A percentile compares a stretch with the other conserved stretches of the same genome.
These are phyloP conservation scores for Calliopum simillimum DNA, from an alignment of 2,888 invertebrate species.

Conservation along the genomic window DNA sequence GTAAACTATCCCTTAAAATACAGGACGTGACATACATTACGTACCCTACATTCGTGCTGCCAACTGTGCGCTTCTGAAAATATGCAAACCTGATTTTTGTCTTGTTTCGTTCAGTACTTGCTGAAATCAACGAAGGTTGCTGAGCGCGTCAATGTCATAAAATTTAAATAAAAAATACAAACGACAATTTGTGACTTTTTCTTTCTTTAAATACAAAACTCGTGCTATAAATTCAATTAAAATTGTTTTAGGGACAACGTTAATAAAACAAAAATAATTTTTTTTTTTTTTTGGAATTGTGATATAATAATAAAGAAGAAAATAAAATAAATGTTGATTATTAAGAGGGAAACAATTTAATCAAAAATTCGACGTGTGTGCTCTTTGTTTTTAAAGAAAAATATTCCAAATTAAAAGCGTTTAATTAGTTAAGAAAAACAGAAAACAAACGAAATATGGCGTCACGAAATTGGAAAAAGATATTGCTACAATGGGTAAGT, in stretches of 20 bases:
- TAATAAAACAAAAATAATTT: constrained; percentile 33
- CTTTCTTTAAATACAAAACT: constrained; percentile 34
- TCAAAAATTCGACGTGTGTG: no score
- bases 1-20: no score
- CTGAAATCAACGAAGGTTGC: not conserved
- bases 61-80: not conserved
- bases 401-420: not conserved
- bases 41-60: no score
- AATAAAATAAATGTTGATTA: no score
- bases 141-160: constrained; percentile 43
- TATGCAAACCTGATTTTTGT: no score
- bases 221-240: constrained; percentile 25
- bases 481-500: constrained; percentile 58
- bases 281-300: no score
- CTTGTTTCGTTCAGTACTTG: constrained; percentile 4
- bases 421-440: not conserved
- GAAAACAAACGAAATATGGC: constrained; percentile 48
- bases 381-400: not conserved
- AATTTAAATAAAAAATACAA: constrained; percentile 43
- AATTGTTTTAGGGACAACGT: constrained; percentile 27
- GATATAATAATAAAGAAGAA: constrained; percentile 25
- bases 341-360: no score
- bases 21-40: no score
- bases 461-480: constrained; percentile 53
- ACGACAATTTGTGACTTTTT: constrained; percentile 48